Base-by-base conservation (phyloP, 2,888 invertebrate genomes). In the Hydroisotoma schaefferi region DNA sequence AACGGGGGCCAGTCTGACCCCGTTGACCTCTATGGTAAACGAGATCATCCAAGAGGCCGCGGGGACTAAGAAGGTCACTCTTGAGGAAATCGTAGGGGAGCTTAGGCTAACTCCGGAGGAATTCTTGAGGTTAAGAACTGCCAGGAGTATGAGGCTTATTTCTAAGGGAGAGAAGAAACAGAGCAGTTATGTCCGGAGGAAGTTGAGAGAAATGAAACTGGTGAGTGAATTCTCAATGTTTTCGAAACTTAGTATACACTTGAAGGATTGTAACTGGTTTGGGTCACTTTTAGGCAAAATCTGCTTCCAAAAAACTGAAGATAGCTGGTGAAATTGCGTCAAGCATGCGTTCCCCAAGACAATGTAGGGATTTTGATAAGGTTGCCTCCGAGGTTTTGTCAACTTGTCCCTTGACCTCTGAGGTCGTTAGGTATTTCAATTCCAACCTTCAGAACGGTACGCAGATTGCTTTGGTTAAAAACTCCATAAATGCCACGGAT, bases 21-120 rank as follows among this genome's bases (percentile, higher is more conserved):
- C 18, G 15, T 22, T 52, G 5, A n/a, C 5, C n/a, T 28, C 48
- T 12, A 37, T 8, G 10, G 29, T 27, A 20, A 43, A 52, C n/a
- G 58, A 51, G 43, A 23, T 29, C 26, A 15, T n/a, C 8, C 38
- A 61, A 20, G 37, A 44, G 6, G 27, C 51, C 22, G 43, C 46
- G n/a, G 12, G 2, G 3, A n/a, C 37, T 18, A 57, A 57, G 22
- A 59, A 55, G 27, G 54, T 62, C n/a, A 62, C 61, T 15, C 29
- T 65, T 26, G 62, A 65, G 29, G 65, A 65, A 18, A 59, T 65
- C 5, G 61, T 58, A 15, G 65, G 59, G 28, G 65, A 65, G 29
- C 48, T 59, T 4, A 54, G 46, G 40, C 26, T 61, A 6, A 54
- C 26, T 27, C 47, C 61, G 2, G 55, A 20, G 8, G 64, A 59